Percentiles rank a stretch among this genome's conserved stretches.
These are phyloP conservation scores for Cyprichromis sp. DNA, from an alignment of 2,113 vertebrate genomes.

Conservation along the genomic window DNA sequence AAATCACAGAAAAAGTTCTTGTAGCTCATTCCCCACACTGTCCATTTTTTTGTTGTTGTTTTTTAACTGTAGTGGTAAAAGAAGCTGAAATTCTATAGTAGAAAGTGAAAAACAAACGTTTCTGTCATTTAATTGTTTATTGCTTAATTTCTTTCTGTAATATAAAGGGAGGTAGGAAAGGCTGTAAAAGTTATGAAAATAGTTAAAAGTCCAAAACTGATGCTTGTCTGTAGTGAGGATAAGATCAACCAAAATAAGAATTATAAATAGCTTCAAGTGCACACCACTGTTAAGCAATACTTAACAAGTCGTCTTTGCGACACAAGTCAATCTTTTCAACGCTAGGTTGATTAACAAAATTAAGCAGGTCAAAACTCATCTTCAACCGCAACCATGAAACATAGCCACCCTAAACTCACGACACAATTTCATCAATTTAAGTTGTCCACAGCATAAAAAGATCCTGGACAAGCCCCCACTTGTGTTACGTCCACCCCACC, in stretches of 20 bases:
- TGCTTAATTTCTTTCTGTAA: not conserved
- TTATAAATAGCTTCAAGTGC: not conserved
- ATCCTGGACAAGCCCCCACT: not conserved
- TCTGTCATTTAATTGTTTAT: not conserved
- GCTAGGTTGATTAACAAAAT: not conserved
- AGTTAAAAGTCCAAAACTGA: not conserved
- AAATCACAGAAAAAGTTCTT: not conserved
- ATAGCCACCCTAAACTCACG: not conserved
- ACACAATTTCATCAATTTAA: not conserved
- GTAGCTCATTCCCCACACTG: not conserved
- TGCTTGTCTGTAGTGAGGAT: not conserved
- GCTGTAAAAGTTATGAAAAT: not conserved
- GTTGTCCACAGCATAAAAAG: not conserved
- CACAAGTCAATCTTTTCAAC: not conserved
- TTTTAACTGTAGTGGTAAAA: not conserved
- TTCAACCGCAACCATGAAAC: not conserved
- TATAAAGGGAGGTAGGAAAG: not conserved
- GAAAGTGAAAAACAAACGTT: not conserved
- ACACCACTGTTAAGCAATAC: not conserved
- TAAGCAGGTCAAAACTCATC: not conserved
- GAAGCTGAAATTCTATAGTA: not conserved
- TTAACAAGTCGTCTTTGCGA: not conserved
- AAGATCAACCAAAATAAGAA: not conserved
- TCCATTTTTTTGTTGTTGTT: not conserved
- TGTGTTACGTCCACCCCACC: not conserved